These are phyloP conservation scores for Drosophila paranaensis DNA, from an alignment of 2,888 invertebrate genomes.

Conservation along the genomic window DNA sequence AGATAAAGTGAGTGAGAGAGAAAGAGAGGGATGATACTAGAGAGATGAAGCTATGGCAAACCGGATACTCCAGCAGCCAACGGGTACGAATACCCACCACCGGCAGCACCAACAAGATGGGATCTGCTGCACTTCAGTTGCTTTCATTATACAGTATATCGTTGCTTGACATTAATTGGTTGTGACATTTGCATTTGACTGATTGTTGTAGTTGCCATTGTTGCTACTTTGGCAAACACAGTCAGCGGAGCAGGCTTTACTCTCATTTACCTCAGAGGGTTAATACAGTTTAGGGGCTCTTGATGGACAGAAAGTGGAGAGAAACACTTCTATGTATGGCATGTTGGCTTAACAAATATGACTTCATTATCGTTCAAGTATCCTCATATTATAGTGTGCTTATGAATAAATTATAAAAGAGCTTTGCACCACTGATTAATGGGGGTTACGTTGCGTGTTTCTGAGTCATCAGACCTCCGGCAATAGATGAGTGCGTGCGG, in stretches of 20 bases:
- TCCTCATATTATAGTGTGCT: conserved; percentile 45
- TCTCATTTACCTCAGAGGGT: conserved; percentile 23
- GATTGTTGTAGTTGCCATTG: conserved; percentile 81
- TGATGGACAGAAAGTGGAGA: conserved; percentile 7
- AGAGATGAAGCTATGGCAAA: conserved; percentile 39
- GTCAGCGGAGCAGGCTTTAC: conserved; percentile 5
- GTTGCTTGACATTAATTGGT: conserved; percentile 83
- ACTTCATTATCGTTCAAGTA: conserved; percentile 70
- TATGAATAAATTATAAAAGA: conserved; percentile 72
- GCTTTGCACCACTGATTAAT: conserved; percentile 56
- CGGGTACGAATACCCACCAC: conserved; percentile 55
- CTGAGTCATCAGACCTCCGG: conserved; percentile 59
- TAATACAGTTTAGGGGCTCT: conserved; percentile 33
- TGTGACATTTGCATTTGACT: conserved; percentile 83
- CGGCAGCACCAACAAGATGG: conserved; percentile 36
- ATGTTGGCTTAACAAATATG: conserved; percentile 70
- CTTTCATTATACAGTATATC: conserved; percentile 60
- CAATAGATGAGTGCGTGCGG: conserved; percentile 48
- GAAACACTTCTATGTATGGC: conserved; percentile 42
- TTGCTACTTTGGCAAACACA: conserved; percentile 63
- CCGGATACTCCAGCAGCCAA: conserved; percentile 55
- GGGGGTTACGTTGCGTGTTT: conserved; percentile 62
- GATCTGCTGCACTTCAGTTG: conserved; percentile 23
- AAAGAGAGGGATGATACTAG: neutral
- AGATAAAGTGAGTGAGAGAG: neutral